These are phyloP conservation scores for Silurus meridionalis DNA, from an alignment of 2,113 vertebrate genomes.

Conservation along the genomic window DNA sequence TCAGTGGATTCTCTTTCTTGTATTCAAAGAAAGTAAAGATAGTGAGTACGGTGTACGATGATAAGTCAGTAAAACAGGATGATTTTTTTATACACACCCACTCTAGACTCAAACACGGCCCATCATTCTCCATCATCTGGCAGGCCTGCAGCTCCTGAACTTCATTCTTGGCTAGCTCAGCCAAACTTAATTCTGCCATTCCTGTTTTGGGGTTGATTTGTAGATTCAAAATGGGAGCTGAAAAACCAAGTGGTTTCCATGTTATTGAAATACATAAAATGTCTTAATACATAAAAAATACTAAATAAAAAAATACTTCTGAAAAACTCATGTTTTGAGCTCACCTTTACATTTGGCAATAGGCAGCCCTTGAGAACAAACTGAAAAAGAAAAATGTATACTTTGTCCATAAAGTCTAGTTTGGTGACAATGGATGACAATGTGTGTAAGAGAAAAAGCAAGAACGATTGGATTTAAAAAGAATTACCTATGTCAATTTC, in stretches of 20 bases:
- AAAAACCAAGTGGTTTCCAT: background rate
- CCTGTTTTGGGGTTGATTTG: slow-evolving; percentile 45
- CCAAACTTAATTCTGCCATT: slow-evolving; percentile 51
- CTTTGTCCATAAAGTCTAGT: background rate
- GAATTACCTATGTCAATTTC: slow-evolving; percentile 61
- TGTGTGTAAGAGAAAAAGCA: background rate
- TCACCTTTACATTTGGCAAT: slow-evolving; percentile 62
- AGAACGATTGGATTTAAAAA: background rate
- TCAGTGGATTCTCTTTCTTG: slow-evolving; percentile 51
- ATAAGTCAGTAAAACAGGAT: background rate
- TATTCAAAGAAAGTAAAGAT: slow-evolving; percentile 17
- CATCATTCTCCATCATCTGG: slow-evolving; percentile 53
- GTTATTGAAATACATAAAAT: background rate
- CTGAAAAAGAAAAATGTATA: slow-evolving; percentile 56
- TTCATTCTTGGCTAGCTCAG: slow-evolving; percentile 14
- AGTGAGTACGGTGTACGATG: background rate
- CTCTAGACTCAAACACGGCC: slow-evolving; percentile 25
- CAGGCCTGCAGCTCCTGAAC: slow-evolving; percentile 36
- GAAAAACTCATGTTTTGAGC: slow-evolving; percentile 14
- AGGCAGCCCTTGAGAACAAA: slow-evolving; percentile 54
- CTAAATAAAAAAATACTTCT: background rate
- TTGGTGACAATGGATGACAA: background rate
- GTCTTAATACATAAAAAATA: background rate
- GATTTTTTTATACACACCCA: slow-evolving; percentile 39
- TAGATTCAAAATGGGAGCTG: slow-evolving; percentile 61